Percentiles rank a stretch among this genome's conserved stretches.
These are phyloP conservation scores for Trachelus troglodyta DNA, from an alignment of 2,888 invertebrate genomes.

Conservation along the genomic window DNA sequence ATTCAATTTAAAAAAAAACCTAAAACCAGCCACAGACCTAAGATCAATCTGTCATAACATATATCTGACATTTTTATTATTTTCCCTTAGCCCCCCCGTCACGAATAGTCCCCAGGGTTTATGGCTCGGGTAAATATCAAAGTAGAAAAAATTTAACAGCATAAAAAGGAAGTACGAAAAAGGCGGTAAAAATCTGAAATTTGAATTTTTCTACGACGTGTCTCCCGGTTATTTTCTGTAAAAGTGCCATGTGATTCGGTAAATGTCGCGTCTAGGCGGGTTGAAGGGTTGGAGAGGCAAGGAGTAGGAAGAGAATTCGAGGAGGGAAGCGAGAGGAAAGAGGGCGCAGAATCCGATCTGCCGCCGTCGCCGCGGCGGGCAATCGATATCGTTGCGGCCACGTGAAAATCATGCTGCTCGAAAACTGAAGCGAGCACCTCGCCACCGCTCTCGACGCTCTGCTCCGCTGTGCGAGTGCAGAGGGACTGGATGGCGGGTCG, in stretches of 20 bases:
- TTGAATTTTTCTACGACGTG: background rate
- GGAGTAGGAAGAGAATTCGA: background rate
- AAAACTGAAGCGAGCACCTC: background rate
- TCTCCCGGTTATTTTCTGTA: slow-evolving; percentile 16
- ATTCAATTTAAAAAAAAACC: background rate
- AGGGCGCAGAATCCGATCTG: slow-evolving; percentile 56
- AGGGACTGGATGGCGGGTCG: background rate
- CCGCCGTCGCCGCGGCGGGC: slow-evolving; percentile 31
- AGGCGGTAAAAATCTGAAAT: background rate
- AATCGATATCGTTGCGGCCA: slow-evolving; percentile 54
- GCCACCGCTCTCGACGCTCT: background rate
- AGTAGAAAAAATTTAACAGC: background rate
- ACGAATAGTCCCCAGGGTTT: background rate
- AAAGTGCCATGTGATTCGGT: slow-evolving; percentile 38
- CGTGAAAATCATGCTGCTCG: slow-evolving; percentile 56
- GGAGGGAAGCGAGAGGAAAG: slow-evolving; percentile 17
- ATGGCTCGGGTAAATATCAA: background rate
- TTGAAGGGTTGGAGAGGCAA: slow-evolving; percentile 6
- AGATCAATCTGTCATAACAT: background rate
- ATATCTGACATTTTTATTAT: background rate
- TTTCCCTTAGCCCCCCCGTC: background rate
- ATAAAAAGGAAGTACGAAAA: background rate
- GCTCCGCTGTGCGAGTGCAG: background rate
- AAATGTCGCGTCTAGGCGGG: slow-evolving; percentile 33
- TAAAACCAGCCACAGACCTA: background rate